Conservation (phyloP, 2,797 vertebrate genomes). For the Intellagama lesueurii region DNA sequence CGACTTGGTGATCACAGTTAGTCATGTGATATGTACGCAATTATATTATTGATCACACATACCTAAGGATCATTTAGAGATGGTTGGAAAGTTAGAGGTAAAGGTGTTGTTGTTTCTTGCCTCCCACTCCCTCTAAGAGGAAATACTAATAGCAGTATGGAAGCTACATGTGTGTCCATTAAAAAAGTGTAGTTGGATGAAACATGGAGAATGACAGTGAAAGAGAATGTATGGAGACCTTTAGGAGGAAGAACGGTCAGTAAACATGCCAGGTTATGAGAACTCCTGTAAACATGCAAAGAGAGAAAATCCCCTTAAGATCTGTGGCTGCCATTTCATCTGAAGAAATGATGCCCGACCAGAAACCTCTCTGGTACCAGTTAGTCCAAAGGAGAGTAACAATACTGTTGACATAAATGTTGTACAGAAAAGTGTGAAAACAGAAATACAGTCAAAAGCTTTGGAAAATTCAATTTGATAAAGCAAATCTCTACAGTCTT, state of each 20-base stretch:
- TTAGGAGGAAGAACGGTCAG: constrained; percentile 18
- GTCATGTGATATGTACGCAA: neutral
- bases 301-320: neutral
- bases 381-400: neutral
- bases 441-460: constrained; percentile 5
- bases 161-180: neutral
- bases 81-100: constrained; percentile 13
- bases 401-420: neutral
- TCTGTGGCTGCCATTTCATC: constrained; percentile 27
- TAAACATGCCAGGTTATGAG: neutral
- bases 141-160: constrained; percentile 32
- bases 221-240: constrained; percentile 8
- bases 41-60: neutral
- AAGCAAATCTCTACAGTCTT: neutral
- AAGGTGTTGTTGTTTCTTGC: neutral
- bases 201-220: constrained; percentile 8
- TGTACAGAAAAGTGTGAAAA: neutral
- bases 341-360: constrained; percentile 25
- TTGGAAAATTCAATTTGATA: neutral
- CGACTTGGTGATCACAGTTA: no score
- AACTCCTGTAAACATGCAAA: constrained; percentile 13
- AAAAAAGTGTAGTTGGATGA: neutral
- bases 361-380: neutral
- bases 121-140: neutral
- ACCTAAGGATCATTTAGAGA: neutral